Evolutionary conservation across 2,888 invertebrate species (phyloP).

Genomic region (Caenorhabditis japonica): DNA sequence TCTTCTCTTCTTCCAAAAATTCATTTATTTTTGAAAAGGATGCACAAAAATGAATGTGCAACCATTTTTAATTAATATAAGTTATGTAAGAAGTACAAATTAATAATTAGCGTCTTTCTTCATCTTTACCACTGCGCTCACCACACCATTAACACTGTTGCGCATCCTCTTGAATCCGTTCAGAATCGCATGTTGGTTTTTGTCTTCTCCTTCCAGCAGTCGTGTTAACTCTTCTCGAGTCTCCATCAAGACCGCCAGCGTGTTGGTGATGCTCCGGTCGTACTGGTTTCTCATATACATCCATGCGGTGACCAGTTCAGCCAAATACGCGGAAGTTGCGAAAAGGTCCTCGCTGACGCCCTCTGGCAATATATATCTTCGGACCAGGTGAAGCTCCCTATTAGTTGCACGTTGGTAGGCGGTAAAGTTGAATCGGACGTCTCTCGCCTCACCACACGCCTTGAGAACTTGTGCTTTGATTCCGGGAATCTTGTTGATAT

Average conservation of each 20-base stretch:
- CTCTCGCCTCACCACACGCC: conserved; percentile 23
- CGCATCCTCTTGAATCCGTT: conserved; percentile 10
- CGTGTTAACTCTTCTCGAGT: conserved; percentile 4
- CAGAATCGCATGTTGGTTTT: background rate
- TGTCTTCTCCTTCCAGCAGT: conserved; percentile 10
- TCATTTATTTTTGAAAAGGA: too few relatives aligned
- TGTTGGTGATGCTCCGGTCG: conserved; percentile 16
- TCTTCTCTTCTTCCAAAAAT: too few relatives aligned
- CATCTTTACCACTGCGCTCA: too few relatives aligned
- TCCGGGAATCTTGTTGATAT: conserved; percentile 23
- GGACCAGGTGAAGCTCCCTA: conserved; percentile 21
- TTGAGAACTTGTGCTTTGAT: conserved; percentile 19
- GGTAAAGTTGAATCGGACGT: conserved; percentile 14
- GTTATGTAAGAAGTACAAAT: too few relatives aligned
- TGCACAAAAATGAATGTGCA: too few relatives aligned
- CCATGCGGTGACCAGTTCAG: conserved; percentile 29
- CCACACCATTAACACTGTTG: too few relatives aligned
- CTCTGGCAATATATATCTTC: conserved; percentile 11
- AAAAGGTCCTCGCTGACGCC: conserved; percentile 18
- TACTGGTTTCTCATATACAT: conserved; percentile 30
- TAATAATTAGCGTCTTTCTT: too few relatives aligned
- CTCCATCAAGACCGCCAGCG: conserved; percentile 26
- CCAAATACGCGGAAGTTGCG: conserved; percentile 20
- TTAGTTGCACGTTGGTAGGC: conserved; percentile 11
- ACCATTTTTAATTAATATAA: too few relatives aligned